Percentiles rank a stretch among this genome's conserved stretches.
Conservation (phyloP, 2,113 vertebrate species). For the Pyxicephalus adspersus region DNA sequence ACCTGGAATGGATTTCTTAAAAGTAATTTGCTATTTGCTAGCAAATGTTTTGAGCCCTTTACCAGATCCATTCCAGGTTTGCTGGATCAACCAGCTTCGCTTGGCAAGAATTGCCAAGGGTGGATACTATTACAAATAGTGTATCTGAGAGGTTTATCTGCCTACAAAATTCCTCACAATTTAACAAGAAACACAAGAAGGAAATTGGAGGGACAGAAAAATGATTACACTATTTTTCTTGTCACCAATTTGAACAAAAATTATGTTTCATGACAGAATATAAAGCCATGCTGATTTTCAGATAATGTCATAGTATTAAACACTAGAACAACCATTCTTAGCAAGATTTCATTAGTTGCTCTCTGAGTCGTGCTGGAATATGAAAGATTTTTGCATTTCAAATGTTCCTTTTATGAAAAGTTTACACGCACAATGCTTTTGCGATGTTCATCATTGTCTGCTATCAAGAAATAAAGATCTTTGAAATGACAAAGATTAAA, state of each 20-base stretch:
- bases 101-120: no score
- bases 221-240: slow-evolving; percentile 39
- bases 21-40: no score
- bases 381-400: slow-evolving; percentile 29
- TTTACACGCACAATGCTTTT: slow-evolving; percentile 15
- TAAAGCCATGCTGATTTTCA: slow-evolving; percentile 23
- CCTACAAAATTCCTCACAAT: not conserved
- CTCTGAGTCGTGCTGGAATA: slow-evolving; percentile 6
- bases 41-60: no score
- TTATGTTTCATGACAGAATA: slow-evolving; percentile 20
- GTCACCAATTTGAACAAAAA: slow-evolving; percentile 36
- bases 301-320: slow-evolving; percentile 30
- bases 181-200: slow-evolving; percentile 2
- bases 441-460: slow-evolving; percentile 20
- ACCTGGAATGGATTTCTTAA: no score
- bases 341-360: slow-evolving; percentile 30
- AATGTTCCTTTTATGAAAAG: slow-evolving; percentile 45
- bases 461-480: not conserved
- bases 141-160: no score
- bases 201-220: not conserved
- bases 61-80: no score
- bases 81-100: no score
- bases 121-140: no score
- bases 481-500: not conserved
- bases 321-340: slow-evolving; percentile 15